phyloP scores from a whole-genome alignment of 2,888 invertebrate species.

The Clepsis dumicolana region DNA sequence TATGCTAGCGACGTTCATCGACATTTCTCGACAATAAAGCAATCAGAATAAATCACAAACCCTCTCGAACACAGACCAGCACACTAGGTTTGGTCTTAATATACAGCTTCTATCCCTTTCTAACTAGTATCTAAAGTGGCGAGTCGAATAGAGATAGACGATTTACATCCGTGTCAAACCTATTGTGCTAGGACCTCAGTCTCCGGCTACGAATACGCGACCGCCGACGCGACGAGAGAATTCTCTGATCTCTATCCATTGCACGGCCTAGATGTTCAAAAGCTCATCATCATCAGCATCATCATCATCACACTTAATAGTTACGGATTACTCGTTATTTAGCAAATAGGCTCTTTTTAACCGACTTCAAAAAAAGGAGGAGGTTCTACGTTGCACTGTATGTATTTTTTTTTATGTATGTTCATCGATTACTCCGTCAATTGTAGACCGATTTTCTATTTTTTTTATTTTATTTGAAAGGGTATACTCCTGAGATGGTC shows the following conservation, averaged over 20 bases:
- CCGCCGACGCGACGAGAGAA: neutral
- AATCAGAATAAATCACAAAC: conserved; percentile 31
- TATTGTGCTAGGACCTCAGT: neutral
- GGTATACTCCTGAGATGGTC: no score
- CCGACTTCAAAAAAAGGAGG: no score
- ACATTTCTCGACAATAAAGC: conserved; percentile 14
- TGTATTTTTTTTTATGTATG: no score
- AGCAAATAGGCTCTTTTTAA: no score
- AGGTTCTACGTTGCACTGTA: no score
- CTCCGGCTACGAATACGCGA: neutral
- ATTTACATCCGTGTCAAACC: neutral
- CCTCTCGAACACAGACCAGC: neutral
- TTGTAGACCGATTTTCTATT: no score
- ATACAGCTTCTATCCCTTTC: neutral
- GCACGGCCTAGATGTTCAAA: no score
- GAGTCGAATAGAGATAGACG: neutral
- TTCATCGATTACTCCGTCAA: no score
- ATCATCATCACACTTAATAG: no score
- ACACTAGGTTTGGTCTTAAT: neutral
- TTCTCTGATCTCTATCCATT: neutral
- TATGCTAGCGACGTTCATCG: neutral
- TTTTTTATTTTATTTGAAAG: no score
- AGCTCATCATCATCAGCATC: no score
- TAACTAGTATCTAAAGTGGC: neutral
- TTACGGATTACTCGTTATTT: no score